Conservation (phyloP, 2,888 invertebrate genomes). For the Oegoconia quadripuncta region DNA sequence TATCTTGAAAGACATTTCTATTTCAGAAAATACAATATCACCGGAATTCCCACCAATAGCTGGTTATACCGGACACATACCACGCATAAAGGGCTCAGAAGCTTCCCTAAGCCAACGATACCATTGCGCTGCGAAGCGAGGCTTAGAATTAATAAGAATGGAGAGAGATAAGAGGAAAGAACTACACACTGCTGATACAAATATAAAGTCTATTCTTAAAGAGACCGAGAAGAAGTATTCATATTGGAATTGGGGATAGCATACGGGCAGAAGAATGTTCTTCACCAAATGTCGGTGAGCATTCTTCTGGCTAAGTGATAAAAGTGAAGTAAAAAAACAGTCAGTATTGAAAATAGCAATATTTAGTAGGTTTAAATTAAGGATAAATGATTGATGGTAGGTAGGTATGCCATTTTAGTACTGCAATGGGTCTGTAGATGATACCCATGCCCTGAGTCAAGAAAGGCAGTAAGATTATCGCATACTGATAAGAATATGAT, state of each 20-base stretch:
- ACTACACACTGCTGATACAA: constrained; percentile 54
- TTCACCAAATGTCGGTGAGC: constrained; percentile 66
- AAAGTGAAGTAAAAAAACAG: not conserved
- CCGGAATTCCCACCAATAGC: constrained; percentile 85
- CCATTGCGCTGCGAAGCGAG: constrained; percentile 82
- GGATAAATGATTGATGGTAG: not conserved
- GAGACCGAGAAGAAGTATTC: constrained; percentile 64
- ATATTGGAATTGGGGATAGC: constrained; percentile 77
- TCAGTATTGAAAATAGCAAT: not conserved
- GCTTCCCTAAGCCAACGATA: constrained; percentile 84
- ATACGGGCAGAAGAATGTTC: constrained; percentile 77
- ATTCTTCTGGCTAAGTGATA: constrained; percentile 51
- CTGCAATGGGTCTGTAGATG: no score
- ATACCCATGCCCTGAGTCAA: no score
- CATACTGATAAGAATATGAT: no score
- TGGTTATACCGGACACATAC: constrained; percentile 86
- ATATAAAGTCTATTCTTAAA: constrained; percentile 59
- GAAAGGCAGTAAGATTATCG: no score
- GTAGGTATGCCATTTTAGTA: no score
- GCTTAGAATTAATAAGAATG: constrained; percentile 78
- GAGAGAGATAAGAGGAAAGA: constrained; percentile 74
- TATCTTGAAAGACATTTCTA: not conserved
- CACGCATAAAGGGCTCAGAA: constrained; percentile 82
- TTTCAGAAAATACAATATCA: constrained; percentile 80
- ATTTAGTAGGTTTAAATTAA: not conserved